These are phyloP conservation scores for Neodiprion fabricii DNA, from an alignment of 1,140 invertebrate genomes.

Conservation along the genomic window DNA sequence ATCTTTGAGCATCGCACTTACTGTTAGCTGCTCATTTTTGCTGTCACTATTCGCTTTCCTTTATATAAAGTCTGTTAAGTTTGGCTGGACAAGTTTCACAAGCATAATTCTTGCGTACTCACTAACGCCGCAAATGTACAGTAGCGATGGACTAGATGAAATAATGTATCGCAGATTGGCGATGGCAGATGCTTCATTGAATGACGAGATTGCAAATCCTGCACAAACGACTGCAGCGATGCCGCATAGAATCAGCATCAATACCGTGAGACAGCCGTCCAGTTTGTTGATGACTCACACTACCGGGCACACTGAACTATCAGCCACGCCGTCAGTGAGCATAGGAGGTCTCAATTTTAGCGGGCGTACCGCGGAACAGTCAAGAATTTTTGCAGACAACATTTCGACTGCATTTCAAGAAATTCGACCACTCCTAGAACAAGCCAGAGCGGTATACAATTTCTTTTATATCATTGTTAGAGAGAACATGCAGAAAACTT, in stretches of 20 bases:
- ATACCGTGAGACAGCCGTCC: not conserved
- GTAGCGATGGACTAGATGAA: too few species aligned
- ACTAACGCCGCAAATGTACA: too few species aligned
- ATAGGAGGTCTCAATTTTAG: slow-evolving; percentile 44
- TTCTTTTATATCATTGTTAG: slow-evolving; percentile 38
- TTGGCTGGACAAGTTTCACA: too few species aligned
- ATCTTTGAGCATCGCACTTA: too few species aligned
- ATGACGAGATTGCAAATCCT: not conserved
- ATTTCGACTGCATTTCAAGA: slow-evolving; percentile 63
- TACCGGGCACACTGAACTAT: not conserved
- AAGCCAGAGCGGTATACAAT: slow-evolving; percentile 50
- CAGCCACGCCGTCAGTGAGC: not conserved
- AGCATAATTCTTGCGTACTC: too few species aligned
- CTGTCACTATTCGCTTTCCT: too few species aligned
- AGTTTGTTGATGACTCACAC: not conserved
- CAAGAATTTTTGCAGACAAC: slow-evolving; percentile 59
- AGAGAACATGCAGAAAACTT: slow-evolving; percentile 14
- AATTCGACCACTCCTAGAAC: slow-evolving; percentile 61
- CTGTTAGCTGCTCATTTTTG: too few species aligned
- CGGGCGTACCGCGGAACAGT: slow-evolving; percentile 53
- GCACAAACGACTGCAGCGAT: not conserved
- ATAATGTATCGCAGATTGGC: not conserved
- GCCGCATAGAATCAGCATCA: not conserved
- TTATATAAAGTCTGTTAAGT: too few species aligned
- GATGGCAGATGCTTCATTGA: not conserved